Conservation (phyloP, 2,888 invertebrate species). For the Cyclophora albipunctata region DNA sequence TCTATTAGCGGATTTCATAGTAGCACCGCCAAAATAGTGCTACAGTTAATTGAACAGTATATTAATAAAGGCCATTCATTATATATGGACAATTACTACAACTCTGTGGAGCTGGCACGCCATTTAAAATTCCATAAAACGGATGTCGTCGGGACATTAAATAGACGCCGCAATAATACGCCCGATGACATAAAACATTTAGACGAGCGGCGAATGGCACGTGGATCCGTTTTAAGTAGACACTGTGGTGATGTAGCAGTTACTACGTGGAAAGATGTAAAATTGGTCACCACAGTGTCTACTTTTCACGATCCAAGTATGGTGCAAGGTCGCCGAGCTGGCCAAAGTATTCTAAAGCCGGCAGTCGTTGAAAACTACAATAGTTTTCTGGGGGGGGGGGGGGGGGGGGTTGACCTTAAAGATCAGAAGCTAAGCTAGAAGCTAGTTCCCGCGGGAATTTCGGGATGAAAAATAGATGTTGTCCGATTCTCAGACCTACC, state of each 20-base stretch:
- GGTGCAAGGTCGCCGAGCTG: constrained; percentile 2
- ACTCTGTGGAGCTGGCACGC: not conserved
- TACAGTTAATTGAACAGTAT: constrained; percentile 8
- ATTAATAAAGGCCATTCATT: constrained; percentile 10
- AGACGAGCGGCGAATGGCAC: not conserved
- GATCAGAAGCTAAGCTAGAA: not conserved
- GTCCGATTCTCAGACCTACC: too few species aligned
- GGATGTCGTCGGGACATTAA: not conserved
- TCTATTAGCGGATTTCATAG: constrained; percentile 10
- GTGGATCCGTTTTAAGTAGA: not conserved
- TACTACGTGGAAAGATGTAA: constrained; percentile 1
- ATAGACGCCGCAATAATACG: not conserved
- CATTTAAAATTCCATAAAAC: not conserved
- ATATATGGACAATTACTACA: constrained; percentile 17
- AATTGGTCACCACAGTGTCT: constrained; percentile 2
- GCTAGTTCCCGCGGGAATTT: too few species aligned
- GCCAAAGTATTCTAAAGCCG: not conserved
- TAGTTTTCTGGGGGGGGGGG: not conserved
- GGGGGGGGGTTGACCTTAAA: not conserved
- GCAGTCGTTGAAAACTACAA: not conserved
- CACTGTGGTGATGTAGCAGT: constrained; percentile 1
- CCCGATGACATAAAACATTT: not conserved
- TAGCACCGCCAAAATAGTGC: constrained; percentile 14
- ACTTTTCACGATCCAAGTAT: constrained; percentile 2
- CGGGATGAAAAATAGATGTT: too few species aligned